Conservation (phyloP, 2,888 invertebrate species). For the Synergus umbraculus region DNA sequence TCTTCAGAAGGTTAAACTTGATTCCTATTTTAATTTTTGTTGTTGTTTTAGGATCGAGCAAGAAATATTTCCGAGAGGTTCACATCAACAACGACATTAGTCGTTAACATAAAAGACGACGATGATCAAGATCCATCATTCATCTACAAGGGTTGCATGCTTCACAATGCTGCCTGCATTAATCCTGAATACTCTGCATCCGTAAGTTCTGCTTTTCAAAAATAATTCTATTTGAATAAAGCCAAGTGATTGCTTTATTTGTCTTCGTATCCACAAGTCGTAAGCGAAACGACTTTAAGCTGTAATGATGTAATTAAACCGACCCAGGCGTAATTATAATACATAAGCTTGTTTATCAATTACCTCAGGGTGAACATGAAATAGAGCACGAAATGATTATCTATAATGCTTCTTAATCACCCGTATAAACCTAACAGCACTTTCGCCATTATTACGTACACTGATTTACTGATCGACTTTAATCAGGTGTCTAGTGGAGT, state of each 20-base stretch:
- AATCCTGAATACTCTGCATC: conserved; percentile 92
- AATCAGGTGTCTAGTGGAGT: conserved; percentile 88
- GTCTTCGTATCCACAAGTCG: not conserved
- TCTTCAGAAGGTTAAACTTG: no score
- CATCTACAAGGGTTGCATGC: conserved; percentile 91
- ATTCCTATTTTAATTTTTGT: not conserved
- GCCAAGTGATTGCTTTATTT: not conserved
- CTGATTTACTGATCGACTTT: conserved; percentile 44
- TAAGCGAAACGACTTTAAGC: not conserved
- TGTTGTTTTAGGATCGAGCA: conserved; percentile 86
- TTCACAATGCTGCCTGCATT: conserved; percentile 90
- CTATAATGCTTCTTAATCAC: conserved; percentile 25
- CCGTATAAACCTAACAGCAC: conserved; percentile 35
- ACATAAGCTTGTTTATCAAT: not conserved
- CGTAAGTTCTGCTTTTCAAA: conserved; percentile 79
- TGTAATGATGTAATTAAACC: not conserved
- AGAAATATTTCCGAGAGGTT: conserved; percentile 86
- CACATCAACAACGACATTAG: conserved; percentile 90
- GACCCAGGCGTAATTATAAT: not conserved
- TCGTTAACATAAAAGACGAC: conserved; percentile 91
- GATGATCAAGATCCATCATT: conserved; percentile 96
- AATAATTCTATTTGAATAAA: not conserved
- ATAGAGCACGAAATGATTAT: conserved; percentile 8
- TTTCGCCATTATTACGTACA: conserved; percentile 36
- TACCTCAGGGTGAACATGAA: not conserved